Percentiles rank a stretch among this genome's conserved stretches.
Evolutionary conservation across 2,888 invertebrate genomes (phyloP).

Genomic region (Pocota personata): DNA sequence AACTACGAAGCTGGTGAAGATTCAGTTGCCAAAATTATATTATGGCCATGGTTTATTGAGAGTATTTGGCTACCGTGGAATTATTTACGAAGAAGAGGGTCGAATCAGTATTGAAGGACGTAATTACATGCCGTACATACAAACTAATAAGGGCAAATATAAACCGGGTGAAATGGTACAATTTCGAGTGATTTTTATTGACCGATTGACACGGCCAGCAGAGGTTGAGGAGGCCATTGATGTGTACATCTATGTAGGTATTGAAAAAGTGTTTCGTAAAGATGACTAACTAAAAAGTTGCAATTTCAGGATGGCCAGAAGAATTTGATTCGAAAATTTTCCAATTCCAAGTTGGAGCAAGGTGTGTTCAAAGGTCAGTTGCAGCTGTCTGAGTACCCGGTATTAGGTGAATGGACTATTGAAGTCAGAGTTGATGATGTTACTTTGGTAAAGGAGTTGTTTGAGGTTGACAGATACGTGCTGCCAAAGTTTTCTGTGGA

Average conservation of each 20-base stretch:
- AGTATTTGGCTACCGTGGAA: not conserved
- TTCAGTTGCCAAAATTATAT: not conserved
- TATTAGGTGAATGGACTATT: slow-evolving; percentile 93
- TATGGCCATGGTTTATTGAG: slow-evolving; percentile 2
- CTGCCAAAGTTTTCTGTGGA: slow-evolving; percentile 95
- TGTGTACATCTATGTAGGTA: slow-evolving; percentile 86
- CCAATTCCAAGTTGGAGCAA: slow-evolving; percentile 82
- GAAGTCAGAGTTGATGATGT: slow-evolving; percentile 30
- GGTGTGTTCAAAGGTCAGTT: slow-evolving; percentile 89
- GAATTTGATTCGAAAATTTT: slow-evolving; percentile 93
- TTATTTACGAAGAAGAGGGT: not conserved
- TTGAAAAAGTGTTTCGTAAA: not conserved
- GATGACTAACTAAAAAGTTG: slow-evolving; percentile 90
- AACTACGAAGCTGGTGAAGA: slow-evolving; percentile 6
- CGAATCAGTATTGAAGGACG: not conserved
- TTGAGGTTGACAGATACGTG: slow-evolving; percentile 93
- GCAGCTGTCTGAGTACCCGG: slow-evolving; percentile 89
- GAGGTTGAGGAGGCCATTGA: slow-evolving; percentile 81
- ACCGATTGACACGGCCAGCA: slow-evolving; percentile 88
- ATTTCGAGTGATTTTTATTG: slow-evolving; percentile 85
- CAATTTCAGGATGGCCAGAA: slow-evolving; percentile 88
- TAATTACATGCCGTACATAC: slow-evolving; percentile 90
- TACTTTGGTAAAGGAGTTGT: slow-evolving; percentile 77
- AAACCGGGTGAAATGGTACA: slow-evolving; percentile 92
- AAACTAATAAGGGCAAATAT: slow-evolving; percentile 96